Conservation (phyloP, 1,140 invertebrate species). For the Drosophila repleta region DNA sequence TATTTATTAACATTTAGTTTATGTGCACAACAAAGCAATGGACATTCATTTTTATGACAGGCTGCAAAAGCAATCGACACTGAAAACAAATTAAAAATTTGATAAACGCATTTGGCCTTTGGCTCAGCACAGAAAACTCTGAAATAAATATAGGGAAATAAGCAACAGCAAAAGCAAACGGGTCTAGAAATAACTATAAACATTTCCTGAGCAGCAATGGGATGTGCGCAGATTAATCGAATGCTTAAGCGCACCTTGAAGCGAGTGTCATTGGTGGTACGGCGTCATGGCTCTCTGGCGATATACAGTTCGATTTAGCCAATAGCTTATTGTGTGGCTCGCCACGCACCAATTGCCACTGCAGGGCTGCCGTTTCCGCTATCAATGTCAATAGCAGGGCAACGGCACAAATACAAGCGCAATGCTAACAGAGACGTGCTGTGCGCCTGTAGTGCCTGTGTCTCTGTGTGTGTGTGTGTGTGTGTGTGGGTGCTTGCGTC, state of each 20-base stretch:
- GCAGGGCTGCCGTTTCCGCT: constrained; percentile 44
- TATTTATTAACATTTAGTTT: background rate
- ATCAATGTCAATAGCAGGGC: constrained; percentile 61
- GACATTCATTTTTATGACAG: too few relatives aligned
- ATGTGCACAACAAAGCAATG: background rate
- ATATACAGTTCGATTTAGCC: constrained; percentile 42
- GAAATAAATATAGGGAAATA: background rate
- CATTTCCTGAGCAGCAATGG: background rate
- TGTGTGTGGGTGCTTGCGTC: constrained; percentile 10
- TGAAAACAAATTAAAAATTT: background rate
- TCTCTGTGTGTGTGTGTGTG: background rate
- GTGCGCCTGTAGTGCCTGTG: background rate
- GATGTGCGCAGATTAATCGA: background rate
- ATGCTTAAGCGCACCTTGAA: constrained; percentile 1
- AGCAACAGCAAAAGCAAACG: too few relatives aligned
- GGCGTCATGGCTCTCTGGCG: constrained; percentile 17
- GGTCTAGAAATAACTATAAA: background rate
- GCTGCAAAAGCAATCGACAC: background rate
- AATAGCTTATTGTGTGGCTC: constrained; percentile 37
- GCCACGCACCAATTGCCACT: constrained; percentile 60
- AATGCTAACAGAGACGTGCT: constrained; percentile 48
- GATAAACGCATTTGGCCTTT: too few relatives aligned
- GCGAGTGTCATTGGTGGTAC: constrained; percentile 21
- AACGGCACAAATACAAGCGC: constrained; percentile 15
- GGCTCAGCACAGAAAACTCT: too few relatives aligned